Evolutionary conservation across 2,888 invertebrate species (phyloP), one percentile per base, ranked within the genome.

Genomic region (Eupithecia inturbata): DNA sequence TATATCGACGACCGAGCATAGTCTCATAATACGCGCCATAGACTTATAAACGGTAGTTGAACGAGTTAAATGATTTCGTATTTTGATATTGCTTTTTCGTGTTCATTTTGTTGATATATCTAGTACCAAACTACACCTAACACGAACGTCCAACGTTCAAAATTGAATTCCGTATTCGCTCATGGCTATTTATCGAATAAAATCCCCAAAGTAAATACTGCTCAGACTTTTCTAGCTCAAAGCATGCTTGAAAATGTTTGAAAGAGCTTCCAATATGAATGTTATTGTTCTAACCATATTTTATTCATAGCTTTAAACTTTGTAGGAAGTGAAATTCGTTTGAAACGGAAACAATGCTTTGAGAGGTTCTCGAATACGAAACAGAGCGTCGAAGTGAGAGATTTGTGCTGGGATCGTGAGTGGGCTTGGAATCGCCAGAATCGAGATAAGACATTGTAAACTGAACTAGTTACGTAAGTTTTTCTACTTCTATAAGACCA

Each of bases 361-460:
- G 81, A 80, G 81, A 79, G 79, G 78, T 75, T 83, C 74, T 82
- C 82, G 81, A 83, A 83, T 84, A 80, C 84, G 81, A 86, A 84
- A 83, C 82, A 78, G 80, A 81, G 80, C 81, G 82, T 82, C 83
- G 85, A 82, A 83, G 83, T 85, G 83, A 77, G 82, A 89, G 89
- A 90, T 90, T 89, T 90, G 89, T 89, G 87, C 81, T 85, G 77
- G 83, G 79, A 78, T 78, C 85, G 85, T 85, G 85, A 82, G 83
- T 76, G 75, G 70, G 36, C 68, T 36, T 36, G 70, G 76, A 78
- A 78, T 73, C 75, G 77, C 77, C 75, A 64, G 63, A 62, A 68
- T 74, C n/a, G 19, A 28, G n/a, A 31, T 60, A 9, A 5, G 68
- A 53, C 71, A 64, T 10, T 5, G 71, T 45, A 60, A 41, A 39